Base-by-base conservation (phyloP, 2,797 vertebrate genomes). In the Notoglanidium macrostoma region DNA sequence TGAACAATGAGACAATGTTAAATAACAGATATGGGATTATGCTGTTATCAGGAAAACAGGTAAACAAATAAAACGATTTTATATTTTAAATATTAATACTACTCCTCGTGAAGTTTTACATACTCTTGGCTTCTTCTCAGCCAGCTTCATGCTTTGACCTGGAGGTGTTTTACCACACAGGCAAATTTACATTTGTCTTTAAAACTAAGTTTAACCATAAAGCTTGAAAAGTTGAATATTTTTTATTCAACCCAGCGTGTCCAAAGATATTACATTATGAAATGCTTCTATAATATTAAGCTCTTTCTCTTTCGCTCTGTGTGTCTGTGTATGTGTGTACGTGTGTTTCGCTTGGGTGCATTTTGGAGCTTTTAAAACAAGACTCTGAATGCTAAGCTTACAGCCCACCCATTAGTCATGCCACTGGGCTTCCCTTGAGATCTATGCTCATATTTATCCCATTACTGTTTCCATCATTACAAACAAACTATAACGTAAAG, bases 321-420 rank as follows among this genome's bases (percentile, higher is more conserved):
- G 10, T 6, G 3, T 7, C 12, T 49, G 51, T 84, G 67, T 55
- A 21, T 73, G 32, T 73, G 49, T 59, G 32, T 84, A 32, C 21
- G 2, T 19, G 54, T 11, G 21, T 86, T 77, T 77, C 11, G 11
- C 8, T 6, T 72, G 40, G 19, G 82, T 54, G 19, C 63, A 65
- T n/a, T 15, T 9, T 32, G 7, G 49, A 29, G 49, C 26, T 17
- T 54, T 77, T 32, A 32, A 15, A 12, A 77, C 26, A 29, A 19
- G 74, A 29, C 11, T 44, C 26, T 86, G 29, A 78, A 55, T 70
- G 7, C 35, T 15, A 7, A 17, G 35, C 35, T 32, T 57, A 1
- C 35, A 44, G 3, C 32, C 51, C 77, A 59, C n/a, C 65, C 81
- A 29, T 80, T 15, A 46, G 29, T 79, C 59, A 80, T 86, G 63